Conservation (phyloP, 2,888 invertebrate species). For the Cryptocephalus primarius region DNA sequence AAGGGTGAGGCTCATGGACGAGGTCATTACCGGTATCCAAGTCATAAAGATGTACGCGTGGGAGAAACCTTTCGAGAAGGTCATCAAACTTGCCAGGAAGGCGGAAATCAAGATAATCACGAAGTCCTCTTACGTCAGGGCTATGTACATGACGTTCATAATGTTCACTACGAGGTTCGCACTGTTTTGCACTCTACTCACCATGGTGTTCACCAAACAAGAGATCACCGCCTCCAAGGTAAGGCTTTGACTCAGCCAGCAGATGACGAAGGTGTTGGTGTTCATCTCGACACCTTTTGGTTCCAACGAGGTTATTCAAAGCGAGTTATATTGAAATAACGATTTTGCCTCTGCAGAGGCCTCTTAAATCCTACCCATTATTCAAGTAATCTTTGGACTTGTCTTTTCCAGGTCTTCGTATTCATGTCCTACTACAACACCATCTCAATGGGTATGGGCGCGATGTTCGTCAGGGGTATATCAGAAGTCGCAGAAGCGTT, state of each 20-base stretch:
- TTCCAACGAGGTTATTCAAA: no score
- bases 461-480: slow-evolving; percentile 42
- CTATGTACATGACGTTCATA: slow-evolving; percentile 54
- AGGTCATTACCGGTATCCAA: slow-evolving; percentile 86
- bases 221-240: background rate
- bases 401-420: background rate
- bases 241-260: no score
- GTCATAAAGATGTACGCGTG: slow-evolving; percentile 70
- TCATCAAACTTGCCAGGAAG: slow-evolving; percentile 46
- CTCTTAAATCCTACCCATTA: no score
- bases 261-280: no score
- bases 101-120: slow-evolving; percentile 46
- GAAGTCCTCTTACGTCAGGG: slow-evolving; percentile 51
- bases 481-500: slow-evolving; percentile 37
- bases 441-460: slow-evolving; percentile 15
- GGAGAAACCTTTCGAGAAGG: slow-evolving; percentile 58
- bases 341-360: no score
- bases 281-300: no score
- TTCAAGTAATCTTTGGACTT: no score
- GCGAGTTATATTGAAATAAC: no score
- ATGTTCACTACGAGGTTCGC: background rate
- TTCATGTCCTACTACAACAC: background rate
- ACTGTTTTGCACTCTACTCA: background rate
- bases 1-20: slow-evolving; percentile 86
- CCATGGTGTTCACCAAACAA: background rate